Conservation (phyloP, 2,797 vertebrate genomes). For the Anguilla marmorata region DNA sequence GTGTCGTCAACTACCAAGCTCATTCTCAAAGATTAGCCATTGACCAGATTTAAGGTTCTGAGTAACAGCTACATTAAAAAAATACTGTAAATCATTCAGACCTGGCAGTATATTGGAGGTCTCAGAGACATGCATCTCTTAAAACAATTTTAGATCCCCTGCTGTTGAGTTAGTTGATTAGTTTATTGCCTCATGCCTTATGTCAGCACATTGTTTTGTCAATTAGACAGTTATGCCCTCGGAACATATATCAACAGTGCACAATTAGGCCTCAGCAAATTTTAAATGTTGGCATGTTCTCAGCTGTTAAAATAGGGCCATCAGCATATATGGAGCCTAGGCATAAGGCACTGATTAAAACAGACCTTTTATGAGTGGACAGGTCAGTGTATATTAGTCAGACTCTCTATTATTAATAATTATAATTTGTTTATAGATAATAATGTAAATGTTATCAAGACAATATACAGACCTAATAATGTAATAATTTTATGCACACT, state of each 20-base stretch:
- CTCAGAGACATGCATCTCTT: background rate
- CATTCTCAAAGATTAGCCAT: background rate
- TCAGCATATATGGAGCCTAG: background rate
- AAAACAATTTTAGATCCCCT: background rate
- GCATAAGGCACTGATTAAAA: background rate
- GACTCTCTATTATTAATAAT: too few species aligned
- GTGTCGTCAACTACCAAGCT: background rate
- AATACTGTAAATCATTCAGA: background rate
- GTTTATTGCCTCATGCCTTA: background rate
- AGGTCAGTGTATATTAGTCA: too few species aligned
- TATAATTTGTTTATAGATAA: too few species aligned
- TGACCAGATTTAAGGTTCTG: background rate
- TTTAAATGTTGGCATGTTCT: background rate
- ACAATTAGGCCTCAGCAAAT: background rate
- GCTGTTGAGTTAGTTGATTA: background rate
- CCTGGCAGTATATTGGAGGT: background rate
- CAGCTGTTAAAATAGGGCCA: background rate
- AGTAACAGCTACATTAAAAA: background rate
- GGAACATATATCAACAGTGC: background rate
- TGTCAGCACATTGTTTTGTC: background rate
- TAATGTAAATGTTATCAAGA: too few species aligned
- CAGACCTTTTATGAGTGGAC: background rate
- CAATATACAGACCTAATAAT: too few species aligned
- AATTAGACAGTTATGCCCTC: background rate
- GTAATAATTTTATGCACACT: too few species aligned